phyloP scores from a whole-genome alignment of 2,113 vertebrate genomes.

The Salvelinus namaycush region DNA sequence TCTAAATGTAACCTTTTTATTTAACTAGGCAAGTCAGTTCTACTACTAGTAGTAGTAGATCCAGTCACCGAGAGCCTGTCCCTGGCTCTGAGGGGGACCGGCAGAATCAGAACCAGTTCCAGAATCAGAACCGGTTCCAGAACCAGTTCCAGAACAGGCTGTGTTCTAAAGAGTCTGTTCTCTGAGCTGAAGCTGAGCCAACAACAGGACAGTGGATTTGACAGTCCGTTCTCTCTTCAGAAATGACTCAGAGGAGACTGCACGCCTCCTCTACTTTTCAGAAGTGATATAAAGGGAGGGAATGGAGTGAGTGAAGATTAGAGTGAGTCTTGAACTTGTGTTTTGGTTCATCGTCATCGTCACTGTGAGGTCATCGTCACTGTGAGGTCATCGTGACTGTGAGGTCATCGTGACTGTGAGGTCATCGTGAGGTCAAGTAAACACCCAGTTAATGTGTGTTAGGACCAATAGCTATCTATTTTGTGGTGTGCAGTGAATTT shows the following conservation, averaged over 20 bases:
- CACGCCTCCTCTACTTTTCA: background rate
- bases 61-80: constrained; percentile 53
- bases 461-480: no score
- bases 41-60: constrained; percentile 8
- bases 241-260: constrained; percentile 28
- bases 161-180: constrained; percentile 55
- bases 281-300: no score
- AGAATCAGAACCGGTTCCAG: background rate
- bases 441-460: no score
- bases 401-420: no score
- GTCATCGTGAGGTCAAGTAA: background rate
- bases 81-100: constrained; percentile 65
- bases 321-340: no score
- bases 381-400: no score
- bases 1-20: no score
- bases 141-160: background rate
- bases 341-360: no score
- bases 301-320: no score
- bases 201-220: constrained; percentile 81
- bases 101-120: background rate
- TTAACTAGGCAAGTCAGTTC: no score
- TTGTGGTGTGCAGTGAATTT: no score
- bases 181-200: constrained; percentile 63
- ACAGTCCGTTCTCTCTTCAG: constrained; percentile 69
- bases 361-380: no score